Evolutionary conservation across 2,797 vertebrate species (phyloP), one percentile per base, ranked within the genome.

Genomic region (Buceros bicornis): DNA sequence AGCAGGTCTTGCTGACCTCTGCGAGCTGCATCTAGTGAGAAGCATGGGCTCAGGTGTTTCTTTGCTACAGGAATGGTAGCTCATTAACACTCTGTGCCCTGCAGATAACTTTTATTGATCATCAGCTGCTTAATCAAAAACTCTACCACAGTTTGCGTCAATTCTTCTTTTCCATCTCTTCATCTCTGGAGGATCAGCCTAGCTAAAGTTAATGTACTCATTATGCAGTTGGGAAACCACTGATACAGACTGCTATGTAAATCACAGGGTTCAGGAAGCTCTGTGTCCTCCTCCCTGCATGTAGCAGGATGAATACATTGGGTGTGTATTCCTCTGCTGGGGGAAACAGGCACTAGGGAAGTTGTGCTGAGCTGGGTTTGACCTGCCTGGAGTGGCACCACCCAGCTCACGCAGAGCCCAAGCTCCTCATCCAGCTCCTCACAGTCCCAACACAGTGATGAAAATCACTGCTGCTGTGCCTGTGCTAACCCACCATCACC

Each of bases 21-120:
- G n/a, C 66, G 72, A 74, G 48, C 62, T 62, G 17, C 56, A 73
- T 72, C 2, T n/a, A 66, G 60, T 1, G 2, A 56, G 31, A 19
- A 64, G 5, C 0, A 0, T 45, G 74, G 94, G 64, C 93, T 95
- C 94, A 93, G 93, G 60, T 96, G 95, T 87, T 94, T 24, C 72
- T 89, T 35, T 81, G 78, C 66, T 56, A 21, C 28, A 76, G 29
- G 40, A 93, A 58, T 86, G 86, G 91, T 85, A 72, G 58, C 84
- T 97, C 90, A 96, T 97, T 96, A 94, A 80, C 94, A 88, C 85
- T 35, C 92, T 37, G 24, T 93, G 82, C 90, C 94, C 92, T 8
- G 18, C 83, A 94, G 90, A 91, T 89, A 94, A 89, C 91, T 97
- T 94, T 40, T 95, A 97, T 97, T 95, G 97, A 97, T 97, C 93